Conservation (phyloP, 2,888 invertebrate genomes). For the Minunthozetes semirufus region DNA sequence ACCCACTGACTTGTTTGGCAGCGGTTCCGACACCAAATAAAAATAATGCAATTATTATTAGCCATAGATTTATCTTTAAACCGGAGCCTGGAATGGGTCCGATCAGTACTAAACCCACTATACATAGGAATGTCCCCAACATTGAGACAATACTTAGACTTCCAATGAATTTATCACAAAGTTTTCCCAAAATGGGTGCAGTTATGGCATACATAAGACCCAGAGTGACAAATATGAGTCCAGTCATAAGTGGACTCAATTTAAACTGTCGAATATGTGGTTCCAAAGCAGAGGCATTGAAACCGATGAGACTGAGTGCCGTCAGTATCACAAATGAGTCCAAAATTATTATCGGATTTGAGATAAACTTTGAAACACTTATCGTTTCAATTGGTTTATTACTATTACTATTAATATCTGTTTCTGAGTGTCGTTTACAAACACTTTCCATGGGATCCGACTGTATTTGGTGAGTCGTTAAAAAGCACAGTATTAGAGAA, state of each 20-base stretch:
- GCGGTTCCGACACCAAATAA: constrained; percentile 34
- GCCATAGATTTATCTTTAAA: constrained; percentile 13
- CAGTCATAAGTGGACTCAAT: constrained; percentile 60
- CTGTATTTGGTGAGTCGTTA: neutral
- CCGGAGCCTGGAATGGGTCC: constrained; percentile 25
- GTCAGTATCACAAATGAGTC: constrained; percentile 32
- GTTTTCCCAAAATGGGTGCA: constrained; percentile 49
- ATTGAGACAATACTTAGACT: constrained; percentile 19
- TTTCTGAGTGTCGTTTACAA: neutral
- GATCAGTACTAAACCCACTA: constrained; percentile 27
- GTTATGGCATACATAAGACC: constrained; percentile 70
- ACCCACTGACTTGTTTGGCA: constrained; percentile 33
- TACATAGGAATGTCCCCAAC: constrained; percentile 5
- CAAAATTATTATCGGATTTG: constrained; percentile 22
- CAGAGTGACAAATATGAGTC: constrained; percentile 73
- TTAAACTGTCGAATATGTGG: constrained; percentile 63
- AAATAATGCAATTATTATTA: neutral
- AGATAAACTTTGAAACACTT: constrained; percentile 5
- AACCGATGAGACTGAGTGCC: constrained; percentile 57
- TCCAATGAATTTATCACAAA: constrained; percentile 7
- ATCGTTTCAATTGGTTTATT: neutral
- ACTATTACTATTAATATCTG: neutral
- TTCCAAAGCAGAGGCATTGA: constrained; percentile 77
- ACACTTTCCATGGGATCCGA: neutral
- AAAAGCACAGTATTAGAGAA: neutral